Base-by-base conservation (phyloP, 2,888 invertebrate species). In the Pseudococcus viburni region DNA sequence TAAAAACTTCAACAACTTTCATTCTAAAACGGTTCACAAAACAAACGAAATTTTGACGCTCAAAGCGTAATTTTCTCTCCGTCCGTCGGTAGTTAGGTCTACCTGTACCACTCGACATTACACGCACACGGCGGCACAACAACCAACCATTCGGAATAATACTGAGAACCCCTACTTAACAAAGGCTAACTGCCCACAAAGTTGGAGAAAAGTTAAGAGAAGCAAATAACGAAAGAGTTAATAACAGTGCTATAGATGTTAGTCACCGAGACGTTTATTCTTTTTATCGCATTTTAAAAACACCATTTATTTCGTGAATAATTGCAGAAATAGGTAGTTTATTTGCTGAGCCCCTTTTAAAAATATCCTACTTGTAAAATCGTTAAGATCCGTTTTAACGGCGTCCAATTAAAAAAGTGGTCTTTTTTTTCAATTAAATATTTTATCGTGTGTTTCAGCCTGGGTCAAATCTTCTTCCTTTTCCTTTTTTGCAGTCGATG, bases 201-300 rank as follows among this genome's bases (percentile, higher is more conserved):
- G 80, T 83, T 83, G 12, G 42, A 83, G 80, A 83, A 83, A 83
- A 83, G 80, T 83, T 83, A 46, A 42, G 80, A 73, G 42, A 83
- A 19, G 80, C 80, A 39, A 83, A 73, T 73, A 73, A 19, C 80
- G 84, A 84, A 84, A 84, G 55, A 85, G 85, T 59, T 85, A 85
- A 85, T 85, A 85, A 64, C 9, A 85, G 85, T 64, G 55, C 59
- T 26, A 55, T 85, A 85, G 64, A 85, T 64, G 85, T 39, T 85
- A 85, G 85, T 85, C 42, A 64, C 83, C 55, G 77, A 88, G 88
- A 88, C 88, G 88, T 88, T 88, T 88, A 88, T 88, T 88, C 88
- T 88, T 88, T 88, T 88, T 88, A 88, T 88, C 88, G 80, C 88
- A 80, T 88, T 88, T 88, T 88, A 88, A 88, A 88, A 88, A 88